Evolutionary conservation across 1,140 invertebrate species (phyloP), one percentile per base, ranked within the genome.

Genomic region (Orussus abietinus): DNA sequence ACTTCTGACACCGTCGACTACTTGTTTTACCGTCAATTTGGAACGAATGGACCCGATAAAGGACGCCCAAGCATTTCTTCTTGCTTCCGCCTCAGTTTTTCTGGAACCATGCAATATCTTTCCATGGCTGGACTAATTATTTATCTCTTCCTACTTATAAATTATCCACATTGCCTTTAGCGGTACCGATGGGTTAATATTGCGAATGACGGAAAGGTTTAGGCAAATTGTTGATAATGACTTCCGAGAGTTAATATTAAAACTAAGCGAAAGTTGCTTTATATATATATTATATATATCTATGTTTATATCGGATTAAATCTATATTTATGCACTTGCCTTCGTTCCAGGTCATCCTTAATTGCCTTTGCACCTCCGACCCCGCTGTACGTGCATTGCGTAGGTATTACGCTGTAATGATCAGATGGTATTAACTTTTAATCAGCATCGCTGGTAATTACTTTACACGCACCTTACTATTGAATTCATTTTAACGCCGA

Each of bases 11-110:
- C 83, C 82, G 57, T 88, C 85, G 1, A 92, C 86, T 1, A 92
- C 88, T 76, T 90, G 84, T 46, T 88, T 86, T 15, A 92, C 88
- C 5, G 88, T 88, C 47, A 91, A 68, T 59, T 90, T 83, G 10
- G 88, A 86, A 55, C 83, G 75, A 47, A 88, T 82, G 7, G 83
- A 86, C 42, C 79, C 78, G 20, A 86, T 80, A 60, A 87, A 87
- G 47, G 61, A 75, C 29, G 77, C 74, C 83, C 84, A 85, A 43
- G 77, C 77, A 40, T 78, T 81, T 11, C 72, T 74, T 31, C 77
- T 75, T 45, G 77, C 75, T 18, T 62, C 52, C 9, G 45, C 48
- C 32, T 58, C 54, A 33, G 41, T 54, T 31, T 33, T 50, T 14
- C 55, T 55, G 11, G 19, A 29, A 39, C 10, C n/a, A n/a, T n/a